Conservation (phyloP, 2,113 vertebrate species). For the Phoxinus phoxinus region DNA sequence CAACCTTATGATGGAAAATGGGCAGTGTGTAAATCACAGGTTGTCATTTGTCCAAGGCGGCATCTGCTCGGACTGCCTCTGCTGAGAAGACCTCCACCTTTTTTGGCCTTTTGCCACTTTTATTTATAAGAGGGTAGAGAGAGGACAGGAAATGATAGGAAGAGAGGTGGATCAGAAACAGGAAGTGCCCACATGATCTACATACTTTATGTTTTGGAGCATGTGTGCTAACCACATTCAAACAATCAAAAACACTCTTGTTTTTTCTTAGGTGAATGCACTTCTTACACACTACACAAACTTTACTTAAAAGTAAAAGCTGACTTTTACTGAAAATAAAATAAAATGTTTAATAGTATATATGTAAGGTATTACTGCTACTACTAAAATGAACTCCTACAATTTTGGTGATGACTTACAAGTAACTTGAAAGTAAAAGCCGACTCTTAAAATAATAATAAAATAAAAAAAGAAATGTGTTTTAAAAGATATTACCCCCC, state of each 20-base stretch:
- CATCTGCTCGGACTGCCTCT: slow-evolving; percentile 10
- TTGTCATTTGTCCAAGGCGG: slow-evolving; percentile 17
- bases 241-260: neutral
- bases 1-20: slow-evolving; percentile 66
- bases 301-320: neutral
- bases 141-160: slow-evolving; percentile 2
- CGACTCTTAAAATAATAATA: neutral
- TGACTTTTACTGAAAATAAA: no score
- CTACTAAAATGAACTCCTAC: no score
- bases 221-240: neutral
- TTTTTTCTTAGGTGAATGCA: neutral
- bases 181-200: slow-evolving; percentile 13
- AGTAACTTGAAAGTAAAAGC: neutral
- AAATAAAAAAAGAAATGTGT: neutral
- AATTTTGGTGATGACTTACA: no score
- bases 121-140: neutral
- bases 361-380: no score
- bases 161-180: slow-evolving; percentile 2
- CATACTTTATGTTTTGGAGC: neutral
- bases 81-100: slow-evolving; percentile 3
- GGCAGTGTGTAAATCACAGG: slow-evolving; percentile 68
- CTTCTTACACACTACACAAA: neutral
- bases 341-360: no score
- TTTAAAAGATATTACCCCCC: no score
- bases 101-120: neutral